Evolutionary conservation across 2,888 invertebrate species (phyloP), one percentile per base, ranked within the genome.

Genomic region (Scaptodrosophila latifasciaeformis): DNA sequence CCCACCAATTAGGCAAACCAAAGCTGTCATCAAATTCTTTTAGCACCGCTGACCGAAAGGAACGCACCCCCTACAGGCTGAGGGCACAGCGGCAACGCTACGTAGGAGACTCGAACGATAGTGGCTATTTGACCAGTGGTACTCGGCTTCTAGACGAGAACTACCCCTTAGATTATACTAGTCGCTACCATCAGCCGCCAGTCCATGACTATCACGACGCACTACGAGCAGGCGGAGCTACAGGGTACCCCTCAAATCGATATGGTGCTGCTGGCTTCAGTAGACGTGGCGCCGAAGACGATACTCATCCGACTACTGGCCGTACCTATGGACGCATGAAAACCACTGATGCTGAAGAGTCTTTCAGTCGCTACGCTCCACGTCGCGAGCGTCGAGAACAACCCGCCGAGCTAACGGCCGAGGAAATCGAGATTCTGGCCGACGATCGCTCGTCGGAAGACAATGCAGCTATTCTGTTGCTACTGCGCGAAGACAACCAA

Each of bases 1-100:
- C 91, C 2, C 91, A 93, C 49, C 88, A 93, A 7, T 88, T 94
- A 61, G 90, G 91, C 42, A 67, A 66, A 2, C 49, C 78, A 1
- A 78, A 86, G 91, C 91, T 84, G 2, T 75, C 75, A 2, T 84
- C 35, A 90, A 93, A 17, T 89, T 88, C 81, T 82, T 90, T 83
- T 46, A 84, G 69, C 88, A 88, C 82, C 86, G 88, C 51, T 68
- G 88, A 67, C 88, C 89, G 81, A 42, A 86, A 86, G 50, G 87
- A 87, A 54, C 80, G 84, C 21, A 85, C 87, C 0, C 86, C 87
- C 2, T 86, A 85, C 53, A 67, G 85, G 21, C 62, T 84, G 2
- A 69, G 77, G 1, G 71, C 72, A 40, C 86, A 84, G 42, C 69
- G 81, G 1, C 74, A 65, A 21, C 82, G 82, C 9, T 84, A 85